Percentiles rank a stretch among this genome's conserved stretches.
Evolutionary conservation across 2,888 invertebrate species (phyloP).

Genomic region (Lasius fuliginosus): DNA sequence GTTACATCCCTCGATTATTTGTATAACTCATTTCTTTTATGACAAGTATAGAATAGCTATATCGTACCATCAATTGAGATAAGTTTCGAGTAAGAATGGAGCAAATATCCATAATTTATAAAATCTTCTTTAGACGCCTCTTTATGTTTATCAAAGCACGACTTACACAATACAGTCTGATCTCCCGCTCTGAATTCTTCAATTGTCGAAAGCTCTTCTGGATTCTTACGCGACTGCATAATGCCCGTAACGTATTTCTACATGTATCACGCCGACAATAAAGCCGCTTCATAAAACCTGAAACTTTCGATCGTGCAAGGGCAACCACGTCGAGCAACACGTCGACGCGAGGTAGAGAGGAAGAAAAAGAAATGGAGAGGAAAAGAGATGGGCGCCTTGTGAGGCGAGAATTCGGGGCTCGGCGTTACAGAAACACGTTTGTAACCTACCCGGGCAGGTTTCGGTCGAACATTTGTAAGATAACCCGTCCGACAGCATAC

Average conservation of each 20-base stretch:
- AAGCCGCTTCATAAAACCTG: slow-evolving; percentile 52
- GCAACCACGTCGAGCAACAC: slow-evolving; percentile 32
- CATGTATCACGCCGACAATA: slow-evolving; percentile 50
- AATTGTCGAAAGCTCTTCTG: background rate
- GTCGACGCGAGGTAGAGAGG: slow-evolving; percentile 38
- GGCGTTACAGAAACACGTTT: slow-evolving; percentile 77
- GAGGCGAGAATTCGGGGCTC: slow-evolving; percentile 76
- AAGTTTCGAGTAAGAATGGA: background rate
- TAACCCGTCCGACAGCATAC: slow-evolving; percentile 77
- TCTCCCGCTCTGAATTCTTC: background rate
- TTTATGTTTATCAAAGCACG: background rate
- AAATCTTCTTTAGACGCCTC: background rate
- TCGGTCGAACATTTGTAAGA: slow-evolving; percentile 78
- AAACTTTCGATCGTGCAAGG: slow-evolving; percentile 53
- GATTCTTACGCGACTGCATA: slow-evolving; percentile 28
- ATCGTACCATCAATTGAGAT: background rate
- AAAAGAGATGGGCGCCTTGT: slow-evolving; percentile 65
- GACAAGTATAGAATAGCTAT: background rate
- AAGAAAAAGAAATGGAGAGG: slow-evolving; percentile 18
- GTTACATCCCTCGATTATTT: no score
- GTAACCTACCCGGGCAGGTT: slow-evolving; percentile 77
- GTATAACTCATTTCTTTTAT: background rate
- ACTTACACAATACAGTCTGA: background rate
- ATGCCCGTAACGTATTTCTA: slow-evolving; percentile 51
- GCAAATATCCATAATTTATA: background rate